Conservation (phyloP, 2,797 vertebrate species). For the Pyrocephalus nanus region DNA sequence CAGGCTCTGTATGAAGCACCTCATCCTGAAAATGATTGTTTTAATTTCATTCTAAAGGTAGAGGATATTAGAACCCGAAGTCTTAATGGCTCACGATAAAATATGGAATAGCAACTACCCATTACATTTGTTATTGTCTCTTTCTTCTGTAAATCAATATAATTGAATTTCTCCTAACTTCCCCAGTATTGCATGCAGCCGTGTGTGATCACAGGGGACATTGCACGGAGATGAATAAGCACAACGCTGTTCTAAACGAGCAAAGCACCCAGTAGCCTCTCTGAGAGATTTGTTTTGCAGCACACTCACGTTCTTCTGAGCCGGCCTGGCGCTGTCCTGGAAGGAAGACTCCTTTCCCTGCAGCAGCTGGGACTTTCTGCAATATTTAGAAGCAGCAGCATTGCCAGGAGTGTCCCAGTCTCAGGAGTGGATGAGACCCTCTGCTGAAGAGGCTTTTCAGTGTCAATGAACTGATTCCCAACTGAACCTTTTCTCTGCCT, state of each 20-base stretch:
- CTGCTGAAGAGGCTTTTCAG: not conserved
- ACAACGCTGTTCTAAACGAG: not conserved
- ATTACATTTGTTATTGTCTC: constrained; percentile 66
- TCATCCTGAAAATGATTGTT: constrained; percentile 50
- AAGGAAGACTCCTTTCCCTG: not conserved
- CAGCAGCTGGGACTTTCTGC: not conserved
- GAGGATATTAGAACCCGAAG: constrained; percentile 38
- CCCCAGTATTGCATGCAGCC: not conserved
- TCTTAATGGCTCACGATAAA: constrained; percentile 51
- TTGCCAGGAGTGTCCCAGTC: not conserved
- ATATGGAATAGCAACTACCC: constrained; percentile 47
- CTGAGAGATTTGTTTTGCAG: not conserved
- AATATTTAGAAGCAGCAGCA: not conserved
- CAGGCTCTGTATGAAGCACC: not conserved
- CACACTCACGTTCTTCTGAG: not conserved
- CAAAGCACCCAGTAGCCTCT: not conserved
- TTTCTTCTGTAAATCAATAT: constrained; percentile 58
- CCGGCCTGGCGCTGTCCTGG: not conserved
- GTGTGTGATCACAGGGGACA: constrained; percentile 20
- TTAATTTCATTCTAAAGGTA: constrained; percentile 60
- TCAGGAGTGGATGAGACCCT: not conserved
- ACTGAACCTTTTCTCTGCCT: not conserved
- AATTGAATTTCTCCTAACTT: constrained; percentile 65
- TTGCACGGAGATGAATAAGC: constrained; percentile 56
- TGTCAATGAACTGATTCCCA: not conserved